Evolutionary conservation across 2,797 vertebrate genomes (phyloP), one percentile per base, ranked within the genome.

Genomic region (Trachops cirrhosus): DNA sequence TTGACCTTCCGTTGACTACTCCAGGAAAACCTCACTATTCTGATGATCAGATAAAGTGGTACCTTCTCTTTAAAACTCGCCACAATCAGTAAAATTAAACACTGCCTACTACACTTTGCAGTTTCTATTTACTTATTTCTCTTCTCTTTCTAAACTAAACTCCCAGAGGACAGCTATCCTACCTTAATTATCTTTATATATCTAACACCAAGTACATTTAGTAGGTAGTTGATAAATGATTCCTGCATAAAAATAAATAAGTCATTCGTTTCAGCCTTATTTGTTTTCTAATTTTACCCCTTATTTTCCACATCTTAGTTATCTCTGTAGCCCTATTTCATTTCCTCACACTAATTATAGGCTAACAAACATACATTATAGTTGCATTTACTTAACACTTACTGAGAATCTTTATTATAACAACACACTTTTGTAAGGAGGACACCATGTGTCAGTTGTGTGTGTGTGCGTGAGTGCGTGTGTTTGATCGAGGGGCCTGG

Each of bases 341-440:
- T 67, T 74, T 75, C 24, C 12, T 92, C 67, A 90, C n/a, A 52
- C 6, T 59, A 88, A 71, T 34, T 59, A 82, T 29, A 90, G 21
- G 37, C 32, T 79, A 88, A 87, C 29, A 85, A 84, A 95, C 18
- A 89, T 37, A 84, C 21, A 14, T 79, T 87, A 88, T 50, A 93
- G 29, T 59, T 84, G 32, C 22, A 26, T 80, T 84, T 75, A 84
- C n/a, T 75, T 85, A 75, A 54, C n/a, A 78, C 46, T 91, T 73
- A 48, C 39, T 52, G 22, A 88, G 15, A 68, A 59, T 78, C 46
- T 80, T 4, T 79, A 73, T n/a, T 87, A 2, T 44, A 78, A 74
- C n/a, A 96, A 46, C 1, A 37, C 46, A 74, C 3, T n/a, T 62
- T 90, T 75, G 0, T 48, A 26, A 90, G 6, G 8, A 29, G 11